Base-by-base conservation (phyloP, 2,113 vertebrate species). In the Cervus canadensis region DNA sequence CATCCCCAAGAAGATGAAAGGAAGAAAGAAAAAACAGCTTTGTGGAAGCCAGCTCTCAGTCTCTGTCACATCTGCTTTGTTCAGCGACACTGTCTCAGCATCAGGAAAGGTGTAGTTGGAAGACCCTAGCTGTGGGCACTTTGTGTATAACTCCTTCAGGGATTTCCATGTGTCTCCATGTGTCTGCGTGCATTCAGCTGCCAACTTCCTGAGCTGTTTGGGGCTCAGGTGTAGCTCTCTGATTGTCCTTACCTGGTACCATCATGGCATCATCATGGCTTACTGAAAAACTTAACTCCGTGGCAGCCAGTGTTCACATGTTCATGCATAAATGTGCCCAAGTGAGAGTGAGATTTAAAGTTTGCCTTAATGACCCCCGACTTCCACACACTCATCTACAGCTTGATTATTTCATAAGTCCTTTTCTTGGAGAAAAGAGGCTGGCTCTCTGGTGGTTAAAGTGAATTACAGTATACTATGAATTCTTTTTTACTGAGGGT, bases 381-480 rank as follows among this genome's bases (percentile, higher is more conserved):
- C 7, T 23, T 82, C 78, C 28, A 88, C 26, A 43, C 17, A 74
- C 17, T 25, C 33, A 9, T 28, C 82, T 45, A 85, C 59, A 82
- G 52, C n/a, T 96, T 74, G 52, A 79, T 57, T 92, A 30, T 82
- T 93, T 86, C 19, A 14, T 86, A 56, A 83, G 6, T 59, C 54
- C 9, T 97, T 62, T 91, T 52, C 26, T 82, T 76, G 25, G 54
- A 60, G 30, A 89, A 45, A n/a, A 50, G 64, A 91, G 43, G 6
- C 40, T 87, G 82, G 45, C 48, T 91, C 50, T 89, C 90, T 10
- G 5, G 45, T 92, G 11, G 25, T 96, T 96, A 96, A 97, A 97
- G 95, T 97, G 92, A 96, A 52, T 94, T 95, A 92, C 54, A 86
- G 89, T 48, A 78, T 92, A 76, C 87, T 83, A 13, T 79, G 50